Percentiles rank a stretch among this genome's conserved stretches.
These are phyloP conservation scores for Neogobius melanostomus DNA, from an alignment of 2,113 vertebrate species.

Conservation along the genomic window DNA sequence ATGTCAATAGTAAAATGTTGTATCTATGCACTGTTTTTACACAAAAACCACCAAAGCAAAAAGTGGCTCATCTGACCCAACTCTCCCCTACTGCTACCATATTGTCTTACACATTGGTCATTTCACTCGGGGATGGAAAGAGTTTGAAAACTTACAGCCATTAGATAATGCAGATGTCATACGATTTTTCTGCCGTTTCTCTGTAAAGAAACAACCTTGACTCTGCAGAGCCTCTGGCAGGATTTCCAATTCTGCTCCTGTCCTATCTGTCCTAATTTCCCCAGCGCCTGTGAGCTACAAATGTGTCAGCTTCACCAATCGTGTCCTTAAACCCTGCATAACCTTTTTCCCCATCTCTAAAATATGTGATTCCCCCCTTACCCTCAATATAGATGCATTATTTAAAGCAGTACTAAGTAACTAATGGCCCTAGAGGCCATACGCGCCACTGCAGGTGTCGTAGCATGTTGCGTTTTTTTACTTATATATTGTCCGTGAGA, in stretches of 20 bases:
- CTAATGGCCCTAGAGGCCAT: no score
- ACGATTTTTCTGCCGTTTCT: background rate
- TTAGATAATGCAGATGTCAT: background rate
- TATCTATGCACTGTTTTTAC: no score
- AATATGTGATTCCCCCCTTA: no score
- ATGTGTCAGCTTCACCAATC: slow-evolving; percentile 29
- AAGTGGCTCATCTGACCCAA: no score
- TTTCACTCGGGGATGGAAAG: background rate
- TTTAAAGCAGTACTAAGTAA: background rate
- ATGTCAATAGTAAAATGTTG: no score
- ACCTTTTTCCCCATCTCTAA: slow-evolving; percentile 5
- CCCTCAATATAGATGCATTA: background rate
- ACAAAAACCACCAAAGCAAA: no score
- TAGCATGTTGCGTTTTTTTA: no score
- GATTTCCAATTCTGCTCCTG: slow-evolving; percentile 15
- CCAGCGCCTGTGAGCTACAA: slow-evolving; percentile 39
- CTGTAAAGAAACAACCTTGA: background rate
- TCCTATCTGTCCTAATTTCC: slow-evolving; percentile 55
- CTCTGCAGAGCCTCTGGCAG: slow-evolving; percentile 3
- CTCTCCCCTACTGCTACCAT: no score
- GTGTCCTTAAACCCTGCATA: slow-evolving; percentile 43
- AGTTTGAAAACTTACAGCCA: background rate
- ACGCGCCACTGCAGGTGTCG: no score
- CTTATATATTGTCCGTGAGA: no score
- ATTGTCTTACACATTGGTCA: no score